Evolutionary conservation across 2,113 vertebrate species (phyloP).

Genomic region (Plestiodon gilberti): DNA sequence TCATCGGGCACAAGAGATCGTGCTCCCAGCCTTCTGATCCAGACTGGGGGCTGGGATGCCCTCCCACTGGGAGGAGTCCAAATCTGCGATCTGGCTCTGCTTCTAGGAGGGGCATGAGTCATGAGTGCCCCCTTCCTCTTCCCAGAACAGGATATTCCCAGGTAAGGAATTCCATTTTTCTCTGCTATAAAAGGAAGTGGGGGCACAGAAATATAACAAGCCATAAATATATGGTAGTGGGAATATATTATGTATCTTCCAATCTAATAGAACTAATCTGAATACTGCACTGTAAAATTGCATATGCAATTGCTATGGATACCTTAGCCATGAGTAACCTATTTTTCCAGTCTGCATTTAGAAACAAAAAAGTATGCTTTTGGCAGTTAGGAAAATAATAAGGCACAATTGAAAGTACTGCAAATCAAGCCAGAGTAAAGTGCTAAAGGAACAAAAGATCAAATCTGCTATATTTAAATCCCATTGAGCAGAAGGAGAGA

Average conservation of each 20-base stretch:
- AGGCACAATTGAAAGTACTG: neutral
- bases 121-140: no score
- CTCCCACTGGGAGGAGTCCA: no score
- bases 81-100: no score
- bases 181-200: neutral
- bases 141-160: no score
- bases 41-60: no score
- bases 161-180: no score
- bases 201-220: neutral
- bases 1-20: no score
- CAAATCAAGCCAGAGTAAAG: neutral
- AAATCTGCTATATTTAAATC: slow-evolving; percentile 63
- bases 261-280: neutral
- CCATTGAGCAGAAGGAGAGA: slow-evolving; percentile 48
- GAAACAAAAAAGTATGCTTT: neutral
- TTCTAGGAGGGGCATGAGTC: no score
- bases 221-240: neutral
- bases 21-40: no score
- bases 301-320: neutral
- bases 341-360: neutral
- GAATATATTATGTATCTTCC: neutral
- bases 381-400: neutral
- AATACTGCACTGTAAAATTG: neutral
- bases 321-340: neutral
- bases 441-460: slow-evolving; percentile 8